Conservation (phyloP, 1,140 invertebrate species). For the Dinothrombium tinctorium region DNA sequence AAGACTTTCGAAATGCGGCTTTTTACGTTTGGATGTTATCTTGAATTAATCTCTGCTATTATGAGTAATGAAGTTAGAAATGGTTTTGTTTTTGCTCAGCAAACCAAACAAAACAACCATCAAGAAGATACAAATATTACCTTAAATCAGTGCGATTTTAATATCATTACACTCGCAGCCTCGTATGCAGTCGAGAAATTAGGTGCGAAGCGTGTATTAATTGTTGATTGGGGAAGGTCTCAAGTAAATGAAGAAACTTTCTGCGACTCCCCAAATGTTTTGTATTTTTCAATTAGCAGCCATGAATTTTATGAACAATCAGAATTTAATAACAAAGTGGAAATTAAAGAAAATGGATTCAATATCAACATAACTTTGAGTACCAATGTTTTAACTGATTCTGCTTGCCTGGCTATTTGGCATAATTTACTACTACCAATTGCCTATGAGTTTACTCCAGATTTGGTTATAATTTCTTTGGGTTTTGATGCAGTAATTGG, state of each 20-base stretch:
- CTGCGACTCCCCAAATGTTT: slow-evolving; percentile 66
- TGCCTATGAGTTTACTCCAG: slow-evolving; percentile 69
- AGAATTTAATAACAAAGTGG: slow-evolving; percentile 57
- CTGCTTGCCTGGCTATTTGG: slow-evolving; percentile 72
- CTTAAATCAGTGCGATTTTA: slow-evolving; percentile 66
- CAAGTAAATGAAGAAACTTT: slow-evolving; percentile 87
- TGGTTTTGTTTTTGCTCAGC: slow-evolving; percentile 58
- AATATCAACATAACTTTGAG: slow-evolving; percentile 89
- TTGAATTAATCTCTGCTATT: slow-evolving; percentile 50
- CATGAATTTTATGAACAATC: slow-evolving; percentile 71
- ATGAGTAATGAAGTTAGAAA: slow-evolving; percentile 37
- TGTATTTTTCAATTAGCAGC: slow-evolving; percentile 96
- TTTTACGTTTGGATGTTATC: no score
- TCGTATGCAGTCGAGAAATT: slow-evolving; percentile 41
- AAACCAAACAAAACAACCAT: slow-evolving; percentile 91
- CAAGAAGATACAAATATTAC: slow-evolving; percentile 74
- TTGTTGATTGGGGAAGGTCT: slow-evolving; percentile 90
- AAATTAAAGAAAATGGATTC: slow-evolving; percentile 44
- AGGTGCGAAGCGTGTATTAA: slow-evolving; percentile 40
- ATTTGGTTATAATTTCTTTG: slow-evolving; percentile 60
- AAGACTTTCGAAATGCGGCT: no score
- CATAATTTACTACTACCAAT: slow-evolving; percentile 48
- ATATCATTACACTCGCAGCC: slow-evolving; percentile 83
- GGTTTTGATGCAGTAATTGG: slow-evolving; percentile 50
- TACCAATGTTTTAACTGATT: slow-evolving; percentile 48